A percentile compares a stretch with the other conserved stretches of the same genome.
Evolutionary conservation across 2,888 invertebrate species (phyloP).

Genomic region (Polyploca ridens): DNA sequence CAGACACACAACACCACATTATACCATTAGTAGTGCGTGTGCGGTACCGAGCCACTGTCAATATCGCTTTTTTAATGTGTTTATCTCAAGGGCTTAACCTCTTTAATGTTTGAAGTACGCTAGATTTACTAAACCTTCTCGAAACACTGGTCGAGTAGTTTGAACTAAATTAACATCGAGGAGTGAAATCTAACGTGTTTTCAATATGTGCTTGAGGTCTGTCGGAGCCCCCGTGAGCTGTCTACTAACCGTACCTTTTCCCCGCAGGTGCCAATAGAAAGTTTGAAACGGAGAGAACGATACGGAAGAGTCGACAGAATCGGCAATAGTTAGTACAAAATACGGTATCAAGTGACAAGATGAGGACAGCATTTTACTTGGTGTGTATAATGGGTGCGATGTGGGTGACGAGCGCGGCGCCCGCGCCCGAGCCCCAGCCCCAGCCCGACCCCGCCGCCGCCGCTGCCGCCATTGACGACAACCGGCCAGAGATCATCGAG

Average conservation of each 20-base stretch:
- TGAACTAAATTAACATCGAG: background rate
- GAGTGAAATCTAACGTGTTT: background rate
- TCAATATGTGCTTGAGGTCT: background rate
- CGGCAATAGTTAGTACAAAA: background rate
- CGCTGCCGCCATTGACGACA: constrained; percentile 59
- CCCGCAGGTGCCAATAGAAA: constrained; percentile 21
- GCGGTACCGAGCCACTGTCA: constrained; percentile 3
- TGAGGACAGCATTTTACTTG: constrained; percentile 44
- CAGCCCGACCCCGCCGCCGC: constrained; percentile 42
- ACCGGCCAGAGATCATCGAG: constrained; percentile 77
- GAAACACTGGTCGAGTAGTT: background rate
- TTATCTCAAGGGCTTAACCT: background rate
- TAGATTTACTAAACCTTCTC: background rate
- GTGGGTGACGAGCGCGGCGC: constrained; percentile 36
- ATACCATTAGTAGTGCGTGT: background rate
- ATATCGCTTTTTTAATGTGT: background rate
- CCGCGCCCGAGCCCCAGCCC: constrained; percentile 46
- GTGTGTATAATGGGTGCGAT: constrained; percentile 33
- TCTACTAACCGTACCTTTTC: constrained; percentile 1
- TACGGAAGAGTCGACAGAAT: constrained; percentile 1
- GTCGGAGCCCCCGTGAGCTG: background rate
- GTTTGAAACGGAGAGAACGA: constrained; percentile 21
- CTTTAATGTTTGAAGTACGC: background rate
- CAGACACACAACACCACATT: background rate
- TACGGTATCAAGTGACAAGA: constrained; percentile 16